A percentile compares a stretch with the other conserved stretches of the same genome.
These are phyloP conservation scores for Mythimna lalbum DNA, from an alignment of 2,888 invertebrate genomes.

Conservation along the genomic window DNA sequence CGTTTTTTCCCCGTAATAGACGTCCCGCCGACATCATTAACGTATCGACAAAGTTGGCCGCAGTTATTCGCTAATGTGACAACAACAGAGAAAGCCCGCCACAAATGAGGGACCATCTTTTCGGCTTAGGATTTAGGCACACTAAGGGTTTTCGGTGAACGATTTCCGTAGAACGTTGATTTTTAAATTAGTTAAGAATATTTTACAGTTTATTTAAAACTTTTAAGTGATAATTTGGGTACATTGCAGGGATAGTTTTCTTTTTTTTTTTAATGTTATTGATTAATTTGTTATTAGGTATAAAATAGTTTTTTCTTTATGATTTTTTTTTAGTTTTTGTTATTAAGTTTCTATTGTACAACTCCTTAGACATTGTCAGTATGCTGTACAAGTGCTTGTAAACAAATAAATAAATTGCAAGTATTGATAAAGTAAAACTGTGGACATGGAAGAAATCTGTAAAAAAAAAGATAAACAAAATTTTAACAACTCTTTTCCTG, in stretches of 20 bases:
- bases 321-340: too few relatives aligned
- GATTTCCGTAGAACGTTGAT: background rate
- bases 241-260: too few relatives aligned
- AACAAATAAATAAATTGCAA: too few relatives aligned
- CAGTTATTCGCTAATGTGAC: conserved; percentile 91
- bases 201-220: background rate
- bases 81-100: conserved; percentile 89
- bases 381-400: too few relatives aligned
- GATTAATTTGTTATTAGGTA: too few relatives aligned
- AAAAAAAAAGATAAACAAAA: background rate
- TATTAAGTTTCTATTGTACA: too few relatives aligned
- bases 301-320: too few relatives aligned
- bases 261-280: too few relatives aligned
- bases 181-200: background rate
- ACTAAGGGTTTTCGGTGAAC: conserved; percentile 57
- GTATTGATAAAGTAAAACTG: too few relatives aligned
- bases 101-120: conserved; percentile 88
- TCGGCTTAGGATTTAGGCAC: conserved; percentile 77
- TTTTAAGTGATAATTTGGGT: too few relatives aligned
- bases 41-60: conserved; percentile 85
- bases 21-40: conserved; percentile 88
- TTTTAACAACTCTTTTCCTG: conserved; percentile 3
- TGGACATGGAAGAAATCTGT: background rate
- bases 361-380: too few relatives aligned
- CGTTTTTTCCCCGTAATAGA: conserved; percentile 85